Conservation (phyloP, 1,140 invertebrate species). For the Drosophila sucinea region DNA sequence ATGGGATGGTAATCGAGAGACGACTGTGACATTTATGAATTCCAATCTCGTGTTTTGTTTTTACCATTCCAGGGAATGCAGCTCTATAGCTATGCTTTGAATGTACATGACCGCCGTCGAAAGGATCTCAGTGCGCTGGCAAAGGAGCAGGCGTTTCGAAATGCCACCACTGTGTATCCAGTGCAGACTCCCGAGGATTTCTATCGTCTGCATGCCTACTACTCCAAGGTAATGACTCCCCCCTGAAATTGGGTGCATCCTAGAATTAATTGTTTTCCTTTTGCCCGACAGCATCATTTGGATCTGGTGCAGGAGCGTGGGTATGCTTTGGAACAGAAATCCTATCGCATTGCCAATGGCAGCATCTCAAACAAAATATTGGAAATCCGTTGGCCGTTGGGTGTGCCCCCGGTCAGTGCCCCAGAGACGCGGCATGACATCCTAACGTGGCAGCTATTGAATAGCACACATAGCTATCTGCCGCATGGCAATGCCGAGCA, state of each 20-base stretch:
- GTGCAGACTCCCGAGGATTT: conserved; percentile 86
- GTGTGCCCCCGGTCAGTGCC: conserved; percentile 87
- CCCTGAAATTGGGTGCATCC: no score
- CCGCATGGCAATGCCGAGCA: conserved; percentile 86
- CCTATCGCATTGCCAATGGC: conserved; percentile 79
- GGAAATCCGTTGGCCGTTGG: conserved; percentile 90
- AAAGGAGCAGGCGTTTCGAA: conserved; percentile 84
- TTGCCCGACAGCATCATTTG: conserved; percentile 80
- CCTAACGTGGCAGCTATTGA: conserved; percentile 92
- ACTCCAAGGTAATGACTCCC: conserved; percentile 85
- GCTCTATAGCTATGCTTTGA: conserved; percentile 84
- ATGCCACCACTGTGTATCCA: conserved; percentile 87
- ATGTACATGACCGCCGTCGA: conserved; percentile 84
- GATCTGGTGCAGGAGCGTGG: conserved; percentile 84
- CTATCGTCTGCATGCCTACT: conserved; percentile 89
- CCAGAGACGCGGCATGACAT: conserved; percentile 93
- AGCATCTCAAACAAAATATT: conserved; percentile 84
- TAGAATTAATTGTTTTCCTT: neutral
- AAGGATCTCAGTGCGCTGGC: conserved; percentile 83
- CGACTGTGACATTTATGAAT: neutral
- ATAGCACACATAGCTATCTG: conserved; percentile 91
- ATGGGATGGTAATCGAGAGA: neutral
- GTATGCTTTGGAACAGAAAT: conserved; percentile 82
- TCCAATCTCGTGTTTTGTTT: conserved; percentile 17
- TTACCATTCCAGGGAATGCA: conserved; percentile 84